Conservation (phyloP, 1,140 invertebrate species). For the Steinernema feltiae region DNA sequence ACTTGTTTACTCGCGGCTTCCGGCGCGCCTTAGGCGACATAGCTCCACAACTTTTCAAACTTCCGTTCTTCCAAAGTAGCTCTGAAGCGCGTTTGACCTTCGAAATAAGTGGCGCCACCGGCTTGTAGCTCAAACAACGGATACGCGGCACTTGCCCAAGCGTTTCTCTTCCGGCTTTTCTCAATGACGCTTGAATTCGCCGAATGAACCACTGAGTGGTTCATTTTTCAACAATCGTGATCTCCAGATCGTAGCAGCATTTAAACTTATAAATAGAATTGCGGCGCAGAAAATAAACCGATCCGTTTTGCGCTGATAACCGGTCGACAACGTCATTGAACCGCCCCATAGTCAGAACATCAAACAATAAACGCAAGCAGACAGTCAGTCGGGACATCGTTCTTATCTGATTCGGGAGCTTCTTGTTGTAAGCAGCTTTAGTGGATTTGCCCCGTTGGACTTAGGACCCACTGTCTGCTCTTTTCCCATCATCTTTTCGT, state of each 20-base stretch:
- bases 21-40: background rate
- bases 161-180: too few species aligned
- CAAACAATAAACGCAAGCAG: background rate
- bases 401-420: background rate
- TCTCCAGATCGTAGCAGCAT: too few species aligned
- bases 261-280: too few species aligned
- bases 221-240: too few species aligned
- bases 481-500: too few species aligned
- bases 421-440: background rate
- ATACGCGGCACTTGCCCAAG: too few species aligned
- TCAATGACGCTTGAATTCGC: too few species aligned
- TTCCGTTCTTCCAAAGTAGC: background rate
- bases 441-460: too few species aligned
- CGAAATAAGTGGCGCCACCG: background rate
- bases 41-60: background rate
- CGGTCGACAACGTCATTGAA: background rate
- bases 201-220: too few species aligned
- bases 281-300: background rate
- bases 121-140: background rate
- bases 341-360: background rate
- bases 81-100: background rate
- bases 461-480: too few species aligned
- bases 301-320: background rate
- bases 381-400: background rate
- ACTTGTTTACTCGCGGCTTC: conserved; percentile 5